phyloP scores from a whole-genome alignment of 2,888 invertebrate genomes.

The Oxycera nigricornis region DNA sequence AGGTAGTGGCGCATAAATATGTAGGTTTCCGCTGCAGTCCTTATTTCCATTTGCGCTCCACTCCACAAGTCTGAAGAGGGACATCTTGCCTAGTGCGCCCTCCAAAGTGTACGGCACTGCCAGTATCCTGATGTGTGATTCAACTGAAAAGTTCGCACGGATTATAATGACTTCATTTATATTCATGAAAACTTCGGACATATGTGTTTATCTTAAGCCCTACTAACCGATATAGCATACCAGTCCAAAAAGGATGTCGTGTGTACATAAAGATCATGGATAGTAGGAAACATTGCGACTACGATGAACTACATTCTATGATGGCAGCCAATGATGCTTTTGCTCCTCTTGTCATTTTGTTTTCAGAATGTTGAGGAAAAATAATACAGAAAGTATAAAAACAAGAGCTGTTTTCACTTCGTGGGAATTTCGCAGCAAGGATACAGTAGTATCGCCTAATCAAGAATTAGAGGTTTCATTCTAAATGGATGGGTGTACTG shows the following conservation, averaged over 20 bases:
- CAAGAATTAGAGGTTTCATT: too few species aligned
- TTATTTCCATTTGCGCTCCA: conserved; percentile 1
- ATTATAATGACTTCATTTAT: conserved; percentile 47
- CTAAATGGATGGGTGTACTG: too few species aligned
- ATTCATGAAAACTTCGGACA: conserved; percentile 47
- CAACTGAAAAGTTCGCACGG: conserved; percentile 44
- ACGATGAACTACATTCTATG: conserved; percentile 5
- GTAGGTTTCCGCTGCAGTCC: conserved; percentile 20
- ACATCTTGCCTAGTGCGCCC: too few species aligned
- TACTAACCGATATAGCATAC: conserved; percentile 44
- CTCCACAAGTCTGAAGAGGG: background rate
- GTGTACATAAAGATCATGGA: conserved; percentile 8
- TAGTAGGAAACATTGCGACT: conserved; percentile 19
- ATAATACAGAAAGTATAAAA: background rate
- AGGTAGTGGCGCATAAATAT: background rate
- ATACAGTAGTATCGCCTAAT: too few species aligned
- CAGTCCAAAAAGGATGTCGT: conserved; percentile 20
- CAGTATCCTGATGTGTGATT: conserved; percentile 1
- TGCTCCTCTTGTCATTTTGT: background rate
- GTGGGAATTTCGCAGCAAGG: background rate
- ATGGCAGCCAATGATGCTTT: background rate
- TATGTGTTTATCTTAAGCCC: conserved; percentile 46
- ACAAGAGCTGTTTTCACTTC: background rate
- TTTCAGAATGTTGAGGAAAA: background rate
- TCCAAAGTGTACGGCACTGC: background rate